phyloP scores from a whole-genome alignment of 2,113 vertebrate genomes.

The Indicator maculatus region DNA sequence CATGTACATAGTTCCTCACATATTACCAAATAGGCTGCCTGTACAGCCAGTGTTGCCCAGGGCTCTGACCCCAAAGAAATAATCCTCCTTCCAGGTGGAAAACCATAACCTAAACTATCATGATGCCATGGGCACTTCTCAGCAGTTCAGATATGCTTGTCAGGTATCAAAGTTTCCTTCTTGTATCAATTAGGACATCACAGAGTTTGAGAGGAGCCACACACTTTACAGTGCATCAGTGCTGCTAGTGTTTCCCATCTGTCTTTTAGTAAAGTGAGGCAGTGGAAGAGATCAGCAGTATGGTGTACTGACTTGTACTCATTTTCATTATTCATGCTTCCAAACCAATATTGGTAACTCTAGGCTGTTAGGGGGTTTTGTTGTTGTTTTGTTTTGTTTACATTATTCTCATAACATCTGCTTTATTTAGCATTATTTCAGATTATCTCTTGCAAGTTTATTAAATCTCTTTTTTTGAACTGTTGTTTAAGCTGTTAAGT shows the following conservation, averaged over 20 bases:
- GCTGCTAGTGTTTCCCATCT: not conserved
- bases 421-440: not conserved
- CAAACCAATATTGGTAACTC: not conserved
- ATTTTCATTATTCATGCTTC: not conserved
- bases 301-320: not conserved
- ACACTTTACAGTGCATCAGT: not conserved
- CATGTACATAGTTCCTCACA: not conserved
- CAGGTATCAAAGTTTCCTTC: not conserved
- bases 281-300: not conserved
- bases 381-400: not conserved
- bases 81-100: not conserved
- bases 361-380: not conserved
- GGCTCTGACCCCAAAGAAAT: not conserved
- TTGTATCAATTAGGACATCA: not conserved
- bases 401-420: not conserved
- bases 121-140: not conserved
- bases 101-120: not conserved
- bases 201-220: not conserved
- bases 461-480: not conserved
- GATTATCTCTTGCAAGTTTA: not conserved
- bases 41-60: not conserved
- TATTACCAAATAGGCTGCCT: not conserved
- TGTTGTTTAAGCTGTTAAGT: not conserved
- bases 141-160: not conserved
- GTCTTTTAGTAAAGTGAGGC: not conserved